Evolutionary conservation across 2,888 invertebrate species (phyloP).

Genomic region (Eupithecia centaureata): DNA sequence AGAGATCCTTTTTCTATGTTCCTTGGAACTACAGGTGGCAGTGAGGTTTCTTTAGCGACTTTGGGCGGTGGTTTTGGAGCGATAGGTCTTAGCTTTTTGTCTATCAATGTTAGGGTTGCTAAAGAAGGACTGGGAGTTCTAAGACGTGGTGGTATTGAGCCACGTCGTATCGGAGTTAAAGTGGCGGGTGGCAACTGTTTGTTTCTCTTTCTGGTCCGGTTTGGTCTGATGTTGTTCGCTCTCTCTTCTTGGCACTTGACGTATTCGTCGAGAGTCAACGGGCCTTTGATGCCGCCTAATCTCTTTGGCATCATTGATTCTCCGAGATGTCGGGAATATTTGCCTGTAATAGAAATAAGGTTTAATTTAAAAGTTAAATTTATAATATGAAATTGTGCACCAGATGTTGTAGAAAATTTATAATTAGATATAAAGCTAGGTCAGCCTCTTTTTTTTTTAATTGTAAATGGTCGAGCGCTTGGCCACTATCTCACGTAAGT

Average conservation of each 20-base stretch:
- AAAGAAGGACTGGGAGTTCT: slow-evolving; percentile 7
- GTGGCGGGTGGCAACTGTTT: not conserved
- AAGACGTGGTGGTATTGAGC: not conserved
- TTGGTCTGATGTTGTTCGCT: not conserved
- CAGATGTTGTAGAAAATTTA: too few species aligned
- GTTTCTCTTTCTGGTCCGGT: slow-evolving; percentile 12
- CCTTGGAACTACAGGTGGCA: slow-evolving; percentile 48
- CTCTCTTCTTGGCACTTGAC: slow-evolving; percentile 18
- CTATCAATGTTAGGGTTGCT: slow-evolving; percentile 20
- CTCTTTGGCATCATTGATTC: slow-evolving; percentile 16
- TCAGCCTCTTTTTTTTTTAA: too few species aligned
- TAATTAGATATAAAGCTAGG: too few species aligned
- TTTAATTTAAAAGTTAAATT: not conserved
- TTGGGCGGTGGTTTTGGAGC: slow-evolving; percentile 19
- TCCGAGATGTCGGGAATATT: slow-evolving; percentile 14
- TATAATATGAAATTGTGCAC: not conserved
- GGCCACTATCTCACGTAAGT: too few species aligned
- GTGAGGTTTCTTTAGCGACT: slow-evolving; percentile 13
- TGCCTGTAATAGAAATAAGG: slow-evolving; percentile 24
- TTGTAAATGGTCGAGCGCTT: too few species aligned
- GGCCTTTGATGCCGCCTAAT: slow-evolving; percentile 4
- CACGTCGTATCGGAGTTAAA: not conserved
- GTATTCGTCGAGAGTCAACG: slow-evolving; percentile 27
- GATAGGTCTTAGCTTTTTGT: not conserved
- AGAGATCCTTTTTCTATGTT: slow-evolving; percentile 74